Base-by-base conservation (phyloP, 1,140 invertebrate species). In the Cryptotermes secundus region DNA sequence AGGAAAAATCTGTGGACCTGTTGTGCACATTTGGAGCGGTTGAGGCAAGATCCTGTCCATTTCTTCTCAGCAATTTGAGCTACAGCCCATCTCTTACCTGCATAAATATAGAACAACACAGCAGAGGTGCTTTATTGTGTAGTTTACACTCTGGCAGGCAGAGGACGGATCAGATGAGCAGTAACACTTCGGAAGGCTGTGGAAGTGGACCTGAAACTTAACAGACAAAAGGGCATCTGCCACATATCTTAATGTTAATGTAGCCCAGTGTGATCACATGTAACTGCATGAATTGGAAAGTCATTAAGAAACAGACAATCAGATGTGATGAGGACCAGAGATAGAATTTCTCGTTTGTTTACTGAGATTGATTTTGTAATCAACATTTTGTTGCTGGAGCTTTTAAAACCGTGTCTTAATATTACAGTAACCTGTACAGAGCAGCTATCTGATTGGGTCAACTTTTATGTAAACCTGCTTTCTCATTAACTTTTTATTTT, bases 401-500 rank as follows among this genome's bases (percentile, higher is more conserved):
- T 72, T 72, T n/a, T 31, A 4, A 72, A 72, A 31, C 14, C 14
- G 59, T 72, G 59, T 72, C 59, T 72, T 72, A 72, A 72, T 31
- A 72, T 72, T 72, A 72, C 59, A 72, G 31, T 72, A 72, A n/a
- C 59, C 31, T 72, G 59, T 72, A 72, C 4, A 72, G 26, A 72
- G 9, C n/a, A 49, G 26, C 59, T 38, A 38, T 38, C 38, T 38
- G 38, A 38, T 38, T 38, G 38, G 38, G 12, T 2, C n/a, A 2
- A 31, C 26, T 72, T 72, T 72, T 72, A 72, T 72, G 59, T 72
- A 72, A 72, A n/a, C 59, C 26, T 72, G 14, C 14, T 72, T 72
- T 72, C 7, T 72, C 59, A 72, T 72, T 72, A 72, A 72, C 59
- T n/a, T 31, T 31, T 72, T 72, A n/a, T 72, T 72, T n/a, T 72